Base-by-base conservation (phyloP, 2,797 vertebrate species). In the Scolopax bukidnonensis region DNA sequence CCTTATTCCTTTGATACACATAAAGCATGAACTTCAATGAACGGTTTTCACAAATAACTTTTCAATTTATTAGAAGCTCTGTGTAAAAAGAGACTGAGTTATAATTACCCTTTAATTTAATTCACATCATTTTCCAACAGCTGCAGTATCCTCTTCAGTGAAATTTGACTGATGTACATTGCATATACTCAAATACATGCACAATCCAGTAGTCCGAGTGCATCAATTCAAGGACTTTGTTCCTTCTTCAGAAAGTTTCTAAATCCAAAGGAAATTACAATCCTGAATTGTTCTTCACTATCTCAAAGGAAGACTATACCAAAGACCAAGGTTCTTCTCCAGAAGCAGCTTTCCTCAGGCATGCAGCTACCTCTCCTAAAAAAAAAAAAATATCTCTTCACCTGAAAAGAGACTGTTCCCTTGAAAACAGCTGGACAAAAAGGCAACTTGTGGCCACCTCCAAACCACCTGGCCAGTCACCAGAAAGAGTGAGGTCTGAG, bases 61-160 rank as follows among this genome's bases (percentile, higher is more conserved):
- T 54, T 81, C 32, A 11, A 11, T 84, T 84, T 75, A 86, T 78
- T 57, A 61, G 24, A 86, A 90, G 80, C n/a, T 25, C 38, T 28
- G 38, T 9, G 4, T 41, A 61, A 80, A 84, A 92, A 70, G 41
- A 63, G 5, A 53, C 0, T 60, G 38, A 90, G 47, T 54, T 79
- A 64, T 73, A 88, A 87, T 59, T 67, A 84, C 30, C 19, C 47
- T 95, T 86, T 82, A 40, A 84, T 67, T 86, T 93, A 15, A 90
- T 80, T 81, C 65, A 65, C 65, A 69, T 41, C 27, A 21, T 79
- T 80, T 86, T 48, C 51, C 41, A 86, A 40, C 59, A 84, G 47
- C 83, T 91, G 57, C 27, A 78, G 48, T 1, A 1, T 84, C 7
- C 27, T 57, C 65, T 47, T 71, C 40, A 80, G 32, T 74, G 38